Evolutionary conservation across 2,888 invertebrate species (phyloP), one percentile per base, ranked within the genome.

Genomic region (Sinhomidia bicolor): DNA sequence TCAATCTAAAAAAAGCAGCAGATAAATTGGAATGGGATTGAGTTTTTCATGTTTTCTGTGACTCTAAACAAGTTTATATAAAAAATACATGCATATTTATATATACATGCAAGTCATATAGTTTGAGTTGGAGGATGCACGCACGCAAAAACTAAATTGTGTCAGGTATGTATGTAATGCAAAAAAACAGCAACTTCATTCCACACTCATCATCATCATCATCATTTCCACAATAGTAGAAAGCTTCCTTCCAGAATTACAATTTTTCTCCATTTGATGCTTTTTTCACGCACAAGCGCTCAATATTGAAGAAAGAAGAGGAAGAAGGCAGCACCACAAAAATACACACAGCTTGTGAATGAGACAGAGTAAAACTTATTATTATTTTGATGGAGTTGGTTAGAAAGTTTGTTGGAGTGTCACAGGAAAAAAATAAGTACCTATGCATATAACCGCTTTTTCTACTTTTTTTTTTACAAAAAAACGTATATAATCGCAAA

Each of bases 1-100:
- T n/a, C 65, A 36, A 14, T 10, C n/a, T 20, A 3, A 12, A 14
- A 62, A 29, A 7, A n/a, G 26, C 17, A 7, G 32, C 36, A 36
- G 65, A 36, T 65, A 65, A 65, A 65, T 65, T 65, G 65, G 65
- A 65, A 65, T 65, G 65, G 23, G 36, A 65, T 32, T 36, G 32
- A 65, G 65, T 65, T 65, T 14, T 10, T 36, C 32, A 65, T 65
- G 26, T 60, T 60, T 14, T 17, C 29, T 14, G 29, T 36, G 65
- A 65, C 60, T 60, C n/a, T n/a, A n/a, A n/a, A n/a, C n/a, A n/a
- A n/a, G n/a, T n/a, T n/a, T n/a, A n/a, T n/a, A n/a, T n/a, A n/a
- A n/a, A n/a, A n/a, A n/a, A n/a, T n/a, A n/a, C n/a, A n/a, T n/a
- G n/a, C n/a, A n/a, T n/a, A n/a, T n/a, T n/a, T n/a, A n/a, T n/a